Base-by-base conservation (phyloP, 2,888 invertebrate genomes). In the Aromia moschata region DNA sequence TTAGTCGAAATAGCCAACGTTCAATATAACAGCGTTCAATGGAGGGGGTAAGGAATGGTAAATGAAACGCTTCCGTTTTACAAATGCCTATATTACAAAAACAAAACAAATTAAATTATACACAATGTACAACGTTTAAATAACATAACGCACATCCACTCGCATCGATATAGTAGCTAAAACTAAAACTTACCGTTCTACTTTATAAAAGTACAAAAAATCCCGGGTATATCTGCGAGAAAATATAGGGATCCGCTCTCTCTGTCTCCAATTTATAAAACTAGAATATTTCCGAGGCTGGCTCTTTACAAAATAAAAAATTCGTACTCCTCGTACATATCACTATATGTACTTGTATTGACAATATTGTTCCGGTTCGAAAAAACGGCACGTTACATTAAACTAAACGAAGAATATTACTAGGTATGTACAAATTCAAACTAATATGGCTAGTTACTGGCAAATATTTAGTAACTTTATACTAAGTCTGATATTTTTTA, bases 181-280 rank as follows among this genome's bases (percentile, higher is more conserved):
- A 11, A 33, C n/a, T 33, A 33, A 33, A 36, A 53, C 49, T 40
- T 43, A 56, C 36, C 36, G 14, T 17, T 52, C 47, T 58, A 67
- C 30, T 61, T 75, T 79, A 78, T 77, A 79, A 78, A 78, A 78
- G 78, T 79, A 79, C 71, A 77, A 77, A 77, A 74, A 74, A 76
- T 77, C 77, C 77, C 77, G 74, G 77, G 77, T 77, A 77, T 77
- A 76, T 74, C 67, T 70, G 70, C 70, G 68, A 33, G 33, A 69
- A 74, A 78, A 78, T 41, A 78, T 77, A 78, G 76, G 76, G 75
- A 75, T 75, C 74, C 57, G 38, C 58, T 60, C 57, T 36, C 58
- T 60, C 59, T 57, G 62, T 69, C 61, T 66, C 58, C 52, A 51
- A 47, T 62, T 64, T 64, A 70, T 52, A 72, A 71, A 70, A 70